A percentile compares a stretch with the other conserved stretches of the same genome.
Evolutionary conservation across 2,113 vertebrate genomes (phyloP).

Genomic region (Alethe diademata): DNA sequence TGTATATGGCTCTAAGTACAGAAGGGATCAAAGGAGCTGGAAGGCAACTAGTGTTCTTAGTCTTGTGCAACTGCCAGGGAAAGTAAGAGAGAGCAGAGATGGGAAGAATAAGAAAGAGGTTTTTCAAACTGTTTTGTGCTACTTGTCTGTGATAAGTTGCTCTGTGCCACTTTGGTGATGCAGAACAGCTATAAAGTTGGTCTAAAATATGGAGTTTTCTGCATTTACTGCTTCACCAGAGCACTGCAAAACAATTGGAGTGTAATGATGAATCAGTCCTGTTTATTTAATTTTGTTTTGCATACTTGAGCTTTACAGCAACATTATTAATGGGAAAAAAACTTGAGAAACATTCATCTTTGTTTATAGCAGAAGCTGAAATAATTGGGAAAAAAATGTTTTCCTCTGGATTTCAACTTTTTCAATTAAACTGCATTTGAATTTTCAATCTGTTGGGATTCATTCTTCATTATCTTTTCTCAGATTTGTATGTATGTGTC

Average conservation of each 20-base stretch:
- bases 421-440: conserved; percentile 1
- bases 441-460: not conserved
- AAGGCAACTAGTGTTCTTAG: not conserved
- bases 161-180: not conserved
- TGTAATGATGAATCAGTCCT: not conserved
- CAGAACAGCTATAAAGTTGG: conserved; percentile 15
- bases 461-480: conserved; percentile 11
- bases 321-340: conserved; percentile 31
- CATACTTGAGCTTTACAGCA: conserved; percentile 16
- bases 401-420: not conserved
- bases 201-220: not conserved
- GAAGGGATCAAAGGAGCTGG: not conserved
- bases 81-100: not conserved
- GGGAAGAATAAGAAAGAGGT: not conserved
- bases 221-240: conserved; percentile 30
- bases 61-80: not conserved
- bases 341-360: not conserved
- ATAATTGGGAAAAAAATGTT: not conserved
- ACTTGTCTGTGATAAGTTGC: not conserved
- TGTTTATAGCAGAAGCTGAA: not conserved
- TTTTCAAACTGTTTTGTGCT: not conserved
- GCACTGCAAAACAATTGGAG: not conserved
- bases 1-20: not conserved
- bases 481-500: not conserved
- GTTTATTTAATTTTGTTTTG: conserved; percentile 46